Evolutionary conservation across 2,113 vertebrate species (phyloP), one percentile per base, ranked within the genome.

Genomic region (Atractosteus spatula): DNA sequence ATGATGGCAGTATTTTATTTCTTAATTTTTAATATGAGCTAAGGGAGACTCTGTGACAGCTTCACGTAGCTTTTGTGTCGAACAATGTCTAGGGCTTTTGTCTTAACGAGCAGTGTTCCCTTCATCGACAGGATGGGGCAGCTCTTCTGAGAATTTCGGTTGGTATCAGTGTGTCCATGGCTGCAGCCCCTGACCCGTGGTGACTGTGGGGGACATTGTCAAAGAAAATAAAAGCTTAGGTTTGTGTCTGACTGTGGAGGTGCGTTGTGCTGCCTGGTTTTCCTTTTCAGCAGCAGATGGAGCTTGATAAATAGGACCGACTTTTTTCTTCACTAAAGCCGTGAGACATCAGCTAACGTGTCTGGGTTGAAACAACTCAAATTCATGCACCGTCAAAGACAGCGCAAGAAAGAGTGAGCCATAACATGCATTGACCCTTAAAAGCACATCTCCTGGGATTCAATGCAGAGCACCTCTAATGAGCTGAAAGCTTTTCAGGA

Each of bases 231-330:
- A 76, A 78, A 74, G 72, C 14, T 29, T 64, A 68, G 70, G 70
- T 72, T 54, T 67, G 29, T 75, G 70, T 74, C 68, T 76, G 17
- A 45, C 16, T 67, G 61, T 51, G 47, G 45, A 63, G 67, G 62
- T 77, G 69, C 59, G 16, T 51, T 54, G 62, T 44, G 43, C 59
- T 70, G 62, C 62, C 45, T 68, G 65, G 66, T 68, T 71, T 74
- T 74, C 71, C 73, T 66, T 71, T 69, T 72, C 72, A 76, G 69
- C 64, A 45, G 69, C 68, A 76, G 71, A 17, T 67, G 62, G 51
- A 42, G 42, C 65, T 77, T 81, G 74, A 81, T 81, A 71, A 77
- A 77, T 80, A 63, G 71, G 68, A 71, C 59, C 69, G 72, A 72
- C 74, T 75, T 56, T 77, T 70, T 74, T 65, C 63, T 74, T 71